Conservation (phyloP, 2,888 invertebrate genomes). For the Caenorhabditis drosophilae region DNA sequence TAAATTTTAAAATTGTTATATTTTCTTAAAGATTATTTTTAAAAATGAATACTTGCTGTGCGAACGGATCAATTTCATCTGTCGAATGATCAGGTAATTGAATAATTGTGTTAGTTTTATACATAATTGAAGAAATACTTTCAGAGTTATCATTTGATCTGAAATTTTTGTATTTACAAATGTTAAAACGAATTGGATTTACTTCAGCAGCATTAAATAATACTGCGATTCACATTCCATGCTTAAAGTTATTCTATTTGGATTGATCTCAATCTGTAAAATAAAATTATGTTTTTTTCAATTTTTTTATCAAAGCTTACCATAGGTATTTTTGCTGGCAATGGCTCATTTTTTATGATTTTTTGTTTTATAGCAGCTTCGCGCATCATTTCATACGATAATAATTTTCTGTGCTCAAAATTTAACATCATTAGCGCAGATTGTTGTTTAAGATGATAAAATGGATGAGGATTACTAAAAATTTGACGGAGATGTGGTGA, state of each 20-base stretch:
- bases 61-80: too few species aligned
- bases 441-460: constrained; percentile 16
- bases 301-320: too few species aligned
- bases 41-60: too few species aligned
- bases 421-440: constrained; percentile 31
- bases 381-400: constrained; percentile 18
- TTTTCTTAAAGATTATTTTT: too few species aligned
- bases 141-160: constrained; percentile 26
- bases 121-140: constrained; percentile 26
- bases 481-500: not conserved
- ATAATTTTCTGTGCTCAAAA: constrained; percentile 9
- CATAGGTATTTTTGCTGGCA: constrained; percentile 24
- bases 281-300: too few species aligned
- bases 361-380: constrained; percentile 14
- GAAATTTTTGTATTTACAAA: too few species aligned
- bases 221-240: constrained; percentile 28
- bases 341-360: constrained; percentile 1
- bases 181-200: too few species aligned
- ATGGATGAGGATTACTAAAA: not conserved
- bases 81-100: constrained; percentile 23
- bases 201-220: constrained; percentile 24
- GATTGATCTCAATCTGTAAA: constrained; percentile 38
- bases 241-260: constrained; percentile 36
- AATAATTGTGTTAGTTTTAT: constrained; percentile 34
- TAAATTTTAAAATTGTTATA: too few species aligned